Percentiles rank a stretch among this genome's conserved stretches.
phyloP scores from a whole-genome alignment of 1,140 invertebrate species.

The Heliconius eleuchia region DNA sequence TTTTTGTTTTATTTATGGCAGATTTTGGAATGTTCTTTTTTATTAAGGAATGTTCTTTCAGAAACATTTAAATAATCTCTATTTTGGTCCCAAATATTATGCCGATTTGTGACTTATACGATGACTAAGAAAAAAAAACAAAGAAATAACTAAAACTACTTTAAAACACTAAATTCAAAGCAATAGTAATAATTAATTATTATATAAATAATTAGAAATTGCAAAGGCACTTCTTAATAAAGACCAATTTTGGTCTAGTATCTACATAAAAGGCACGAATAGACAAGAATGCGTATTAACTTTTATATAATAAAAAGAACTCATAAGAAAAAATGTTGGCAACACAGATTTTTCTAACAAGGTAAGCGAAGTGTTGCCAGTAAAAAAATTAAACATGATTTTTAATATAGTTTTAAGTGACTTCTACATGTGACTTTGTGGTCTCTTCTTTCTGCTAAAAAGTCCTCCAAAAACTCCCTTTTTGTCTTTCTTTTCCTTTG shows the following conservation, averaged over 20 bases:
- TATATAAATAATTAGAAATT: constrained; percentile 18
- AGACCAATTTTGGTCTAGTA: constrained; percentile 11
- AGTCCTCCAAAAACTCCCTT: constrained; percentile 76
- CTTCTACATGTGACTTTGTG: constrained; percentile 72
- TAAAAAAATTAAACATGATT: constrained; percentile 15
- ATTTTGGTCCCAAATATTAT: constrained; percentile 25
- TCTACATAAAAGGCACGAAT: constrained; percentile 44
- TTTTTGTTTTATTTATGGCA: neutral
- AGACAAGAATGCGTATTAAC: constrained; percentile 33
- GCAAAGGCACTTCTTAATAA: constrained; percentile 35
- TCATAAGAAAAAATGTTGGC: constrained; percentile 10
- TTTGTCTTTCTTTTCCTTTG: constrained; percentile 77
- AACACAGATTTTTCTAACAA: constrained; percentile 13
- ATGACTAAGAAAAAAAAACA: constrained; percentile 12
- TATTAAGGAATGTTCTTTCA: constrained; percentile 14
- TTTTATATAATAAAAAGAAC: constrained; percentile 19
- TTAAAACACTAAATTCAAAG: constrained; percentile 5
- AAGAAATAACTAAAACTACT: neutral
- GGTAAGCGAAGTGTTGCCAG: neutral
- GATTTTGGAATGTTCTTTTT: constrained; percentile 11
- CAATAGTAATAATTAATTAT: neutral
- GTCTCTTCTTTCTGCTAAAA: constrained; percentile 76
- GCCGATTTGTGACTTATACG: constrained; percentile 31
- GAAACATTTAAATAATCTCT: neutral
- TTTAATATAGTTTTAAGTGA: neutral